A percentile compares a stretch with the other conserved stretches of the same genome.
These are phyloP conservation scores for Drosophila multiciliata DNA, from an alignment of 2,888 invertebrate genomes.

Conservation along the genomic window DNA sequence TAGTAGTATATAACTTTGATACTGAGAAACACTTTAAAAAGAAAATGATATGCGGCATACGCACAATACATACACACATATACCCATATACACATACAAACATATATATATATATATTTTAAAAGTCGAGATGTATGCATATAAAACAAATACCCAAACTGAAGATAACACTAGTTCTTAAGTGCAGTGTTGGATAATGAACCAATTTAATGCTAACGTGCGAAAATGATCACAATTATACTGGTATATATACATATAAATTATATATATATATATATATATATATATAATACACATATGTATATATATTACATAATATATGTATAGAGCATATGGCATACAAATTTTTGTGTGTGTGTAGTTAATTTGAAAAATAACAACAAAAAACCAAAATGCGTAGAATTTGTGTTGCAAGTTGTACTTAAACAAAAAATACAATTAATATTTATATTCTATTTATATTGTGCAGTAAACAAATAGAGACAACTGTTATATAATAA, in stretches of 20 bases:
- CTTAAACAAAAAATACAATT: slow-evolving; percentile 20
- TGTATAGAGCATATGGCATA: slow-evolving; percentile 18
- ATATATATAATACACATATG: slow-evolving; percentile 8
- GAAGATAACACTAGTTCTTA: slow-evolving; percentile 57
- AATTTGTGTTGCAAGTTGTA: slow-evolving; percentile 56
- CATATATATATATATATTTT: slow-evolving; percentile 33
- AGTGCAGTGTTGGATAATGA: slow-evolving; percentile 49
- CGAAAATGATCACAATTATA: slow-evolving; percentile 8
- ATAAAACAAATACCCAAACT: slow-evolving; percentile 6
- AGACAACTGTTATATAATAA: slow-evolving; percentile 33
- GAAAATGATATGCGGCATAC: slow-evolving; percentile 1
- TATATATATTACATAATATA: slow-evolving; percentile 5
- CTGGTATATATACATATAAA: slow-evolving; percentile 4
- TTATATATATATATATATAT: slow-evolving; percentile 5
- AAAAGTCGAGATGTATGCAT: slow-evolving; percentile 18
- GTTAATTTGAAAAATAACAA: slow-evolving; percentile 31
- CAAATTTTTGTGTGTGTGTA: slow-evolving; percentile 35
- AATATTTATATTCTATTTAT: slow-evolving; percentile 29
- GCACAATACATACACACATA: slow-evolving; percentile 24
- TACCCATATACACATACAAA: slow-evolving; percentile 13
- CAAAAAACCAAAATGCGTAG: slow-evolving; percentile 12
- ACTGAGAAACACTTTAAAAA: slow-evolving; percentile 25
- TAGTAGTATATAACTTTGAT: slow-evolving; percentile 56
- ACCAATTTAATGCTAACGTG: slow-evolving; percentile 46
- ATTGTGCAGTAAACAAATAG: slow-evolving; percentile 16